Conservation (phyloP, 2,888 invertebrate genomes). For the Coelopa pilipes region DNA sequence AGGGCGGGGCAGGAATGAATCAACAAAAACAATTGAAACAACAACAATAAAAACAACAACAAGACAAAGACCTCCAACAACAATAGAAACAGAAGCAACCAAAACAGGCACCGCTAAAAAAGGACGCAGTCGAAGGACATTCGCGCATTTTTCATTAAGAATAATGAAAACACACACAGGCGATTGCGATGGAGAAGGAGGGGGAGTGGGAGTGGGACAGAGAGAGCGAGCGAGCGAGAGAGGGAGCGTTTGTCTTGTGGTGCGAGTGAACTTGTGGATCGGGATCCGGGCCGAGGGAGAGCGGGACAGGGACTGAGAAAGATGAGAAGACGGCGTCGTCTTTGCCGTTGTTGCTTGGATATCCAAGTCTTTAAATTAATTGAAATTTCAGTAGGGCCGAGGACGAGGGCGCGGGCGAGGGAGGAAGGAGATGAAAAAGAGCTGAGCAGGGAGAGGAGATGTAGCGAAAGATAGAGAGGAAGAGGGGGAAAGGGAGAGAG, state of each 20-base stretch:
- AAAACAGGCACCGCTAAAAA: constrained; percentile 44
- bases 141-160: constrained; percentile 43
- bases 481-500: neutral
- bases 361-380: constrained; percentile 26
- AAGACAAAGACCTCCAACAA: constrained; percentile 42
- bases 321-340: neutral
- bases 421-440: too few relatives aligned
- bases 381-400: constrained; percentile 15
- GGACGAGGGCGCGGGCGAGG: neutral
- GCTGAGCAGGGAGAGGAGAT: too few relatives aligned
- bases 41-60: constrained; percentile 7
- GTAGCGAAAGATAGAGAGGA: neutral
- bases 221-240: neutral
- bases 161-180: constrained; percentile 15
- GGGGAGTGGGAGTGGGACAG: neutral
- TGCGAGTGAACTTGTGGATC: constrained; percentile 4
- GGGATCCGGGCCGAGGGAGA: neutral
- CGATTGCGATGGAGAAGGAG: neutral
- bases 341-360: neutral
- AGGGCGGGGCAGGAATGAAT: neutral
- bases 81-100: constrained; percentile 46
- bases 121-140: constrained; percentile 28
- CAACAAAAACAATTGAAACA: constrained; percentile 50
- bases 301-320: neutral
- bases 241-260: constrained; percentile 11